phyloP scores from a whole-genome alignment of 1,140 invertebrate species.

The Penaeus japonicus region DNA sequence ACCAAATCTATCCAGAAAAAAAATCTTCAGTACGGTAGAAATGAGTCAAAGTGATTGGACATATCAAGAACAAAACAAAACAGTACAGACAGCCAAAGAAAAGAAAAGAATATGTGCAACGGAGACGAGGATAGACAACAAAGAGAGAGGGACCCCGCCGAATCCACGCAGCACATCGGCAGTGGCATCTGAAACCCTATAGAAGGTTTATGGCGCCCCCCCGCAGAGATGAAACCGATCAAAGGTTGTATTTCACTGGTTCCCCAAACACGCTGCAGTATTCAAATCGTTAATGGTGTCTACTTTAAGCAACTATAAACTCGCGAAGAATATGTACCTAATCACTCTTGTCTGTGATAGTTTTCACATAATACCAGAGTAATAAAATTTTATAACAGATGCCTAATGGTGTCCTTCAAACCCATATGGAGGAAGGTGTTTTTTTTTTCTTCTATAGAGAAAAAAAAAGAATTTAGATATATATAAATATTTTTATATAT shows the following conservation, averaged over 20 bases:
- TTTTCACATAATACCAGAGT: background rate
- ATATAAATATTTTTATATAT: too few species aligned
- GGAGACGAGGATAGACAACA: background rate
- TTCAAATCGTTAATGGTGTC: background rate
- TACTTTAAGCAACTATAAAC: background rate
- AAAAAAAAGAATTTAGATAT: too few species aligned
- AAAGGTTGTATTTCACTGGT: background rate
- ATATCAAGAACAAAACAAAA: too few species aligned
- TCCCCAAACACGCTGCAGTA: background rate
- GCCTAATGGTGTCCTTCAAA: background rate
- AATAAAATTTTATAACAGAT: background rate
- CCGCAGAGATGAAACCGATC: background rate
- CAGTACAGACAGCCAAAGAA: too few species aligned
- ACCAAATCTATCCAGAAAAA: too few species aligned
- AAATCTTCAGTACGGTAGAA: too few species aligned
- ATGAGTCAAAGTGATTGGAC: too few species aligned
- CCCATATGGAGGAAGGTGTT: background rate
- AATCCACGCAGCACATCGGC: background rate
- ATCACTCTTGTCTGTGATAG: conserved; percentile 10
- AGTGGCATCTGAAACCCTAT: conserved; percentile 22
- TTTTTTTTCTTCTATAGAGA: too few species aligned
- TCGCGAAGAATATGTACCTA: background rate
- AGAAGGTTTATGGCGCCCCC: conserved; percentile 15
- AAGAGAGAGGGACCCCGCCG: background rate
- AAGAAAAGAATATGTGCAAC: background rate